Conservation (phyloP, 2,113 vertebrate species). For the Oplegnathus fasciatus region DNA sequence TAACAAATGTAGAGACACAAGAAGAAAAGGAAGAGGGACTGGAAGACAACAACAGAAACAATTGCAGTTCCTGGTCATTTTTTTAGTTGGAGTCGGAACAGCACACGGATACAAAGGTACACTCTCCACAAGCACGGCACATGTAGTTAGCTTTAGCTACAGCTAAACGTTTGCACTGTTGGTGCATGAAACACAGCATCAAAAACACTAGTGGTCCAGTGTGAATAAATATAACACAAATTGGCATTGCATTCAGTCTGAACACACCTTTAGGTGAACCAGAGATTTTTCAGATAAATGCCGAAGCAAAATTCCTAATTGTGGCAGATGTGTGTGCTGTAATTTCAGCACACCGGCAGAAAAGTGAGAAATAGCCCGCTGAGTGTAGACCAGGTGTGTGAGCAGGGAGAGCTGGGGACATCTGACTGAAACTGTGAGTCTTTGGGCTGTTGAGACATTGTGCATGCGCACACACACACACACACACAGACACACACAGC, state of each 20-base stretch:
- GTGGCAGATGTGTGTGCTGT: conserved; percentile 15
- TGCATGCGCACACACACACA: conserved; percentile 2
- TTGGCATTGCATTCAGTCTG: neutral
- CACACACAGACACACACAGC: conserved; percentile 30
- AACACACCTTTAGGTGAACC: neutral
- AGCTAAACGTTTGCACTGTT: neutral
- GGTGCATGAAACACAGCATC: neutral
- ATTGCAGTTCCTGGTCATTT: neutral
- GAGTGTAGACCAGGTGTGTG: conserved; percentile 27
- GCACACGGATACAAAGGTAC: neutral
- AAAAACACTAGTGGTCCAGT: neutral
- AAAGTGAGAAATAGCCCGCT: conserved; percentile 6
- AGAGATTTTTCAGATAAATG: neutral
- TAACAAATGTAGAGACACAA: neutral
- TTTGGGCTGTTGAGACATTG: conserved; percentile 40
- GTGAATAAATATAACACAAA: neutral
- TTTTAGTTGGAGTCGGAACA: neutral
- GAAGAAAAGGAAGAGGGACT: neutral
- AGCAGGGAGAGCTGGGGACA: conserved; percentile 45
- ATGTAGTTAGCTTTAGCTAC: neutral
- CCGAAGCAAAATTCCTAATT: neutral
- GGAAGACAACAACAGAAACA: neutral
- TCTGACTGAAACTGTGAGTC: conserved; percentile 54
- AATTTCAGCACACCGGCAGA: neutral
- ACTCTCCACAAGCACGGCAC: neutral